Evolutionary conservation across 2,888 invertebrate genomes (phyloP).

Genomic region (Caenorhabditis afra): DNA sequence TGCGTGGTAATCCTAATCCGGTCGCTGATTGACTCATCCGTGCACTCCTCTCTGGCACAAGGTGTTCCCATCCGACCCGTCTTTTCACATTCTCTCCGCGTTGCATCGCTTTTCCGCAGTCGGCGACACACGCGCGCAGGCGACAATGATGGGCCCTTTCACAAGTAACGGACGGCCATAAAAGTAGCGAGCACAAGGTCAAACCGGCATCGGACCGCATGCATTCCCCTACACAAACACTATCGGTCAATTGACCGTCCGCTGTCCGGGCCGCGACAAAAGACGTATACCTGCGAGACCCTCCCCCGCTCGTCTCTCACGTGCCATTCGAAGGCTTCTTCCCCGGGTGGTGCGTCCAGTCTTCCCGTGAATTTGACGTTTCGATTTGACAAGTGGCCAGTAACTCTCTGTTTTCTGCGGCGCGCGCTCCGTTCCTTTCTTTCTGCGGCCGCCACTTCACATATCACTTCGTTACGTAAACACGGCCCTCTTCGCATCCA

Average conservation of each 20-base stretch:
- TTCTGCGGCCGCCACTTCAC: constrained; percentile 27
- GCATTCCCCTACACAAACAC: constrained; percentile 55
- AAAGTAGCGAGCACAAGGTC: constrained; percentile 56
- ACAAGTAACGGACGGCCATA: constrained; percentile 54
- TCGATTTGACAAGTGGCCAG: constrained; percentile 40
- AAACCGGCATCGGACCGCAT: constrained; percentile 26
- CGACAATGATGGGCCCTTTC: constrained; percentile 34
- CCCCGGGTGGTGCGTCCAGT: not conserved
- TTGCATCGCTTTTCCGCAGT: constrained; percentile 8
- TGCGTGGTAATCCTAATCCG: constrained; percentile 5
- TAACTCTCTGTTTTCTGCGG: constrained; percentile 38
- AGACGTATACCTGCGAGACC: not conserved
- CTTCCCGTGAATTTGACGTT: constrained; percentile 14
- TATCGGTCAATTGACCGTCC: constrained; percentile 42
- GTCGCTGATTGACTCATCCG: constrained; percentile 15
- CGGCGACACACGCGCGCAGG: constrained; percentile 14
- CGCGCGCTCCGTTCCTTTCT: constrained; percentile 38
- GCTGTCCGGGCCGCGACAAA: constrained; percentile 11
- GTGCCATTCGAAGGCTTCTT: not conserved
- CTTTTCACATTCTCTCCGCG: constrained; percentile 6
- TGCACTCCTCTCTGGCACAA: not conserved
- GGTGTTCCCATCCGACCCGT: constrained; percentile 3
- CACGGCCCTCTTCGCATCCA: constrained; percentile 1
- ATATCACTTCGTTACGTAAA: constrained; percentile 44
- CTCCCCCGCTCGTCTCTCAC: constrained; percentile 4